Conservation (phyloP, 2,797 vertebrate genomes). For the Adelosebastes latens region DNA sequence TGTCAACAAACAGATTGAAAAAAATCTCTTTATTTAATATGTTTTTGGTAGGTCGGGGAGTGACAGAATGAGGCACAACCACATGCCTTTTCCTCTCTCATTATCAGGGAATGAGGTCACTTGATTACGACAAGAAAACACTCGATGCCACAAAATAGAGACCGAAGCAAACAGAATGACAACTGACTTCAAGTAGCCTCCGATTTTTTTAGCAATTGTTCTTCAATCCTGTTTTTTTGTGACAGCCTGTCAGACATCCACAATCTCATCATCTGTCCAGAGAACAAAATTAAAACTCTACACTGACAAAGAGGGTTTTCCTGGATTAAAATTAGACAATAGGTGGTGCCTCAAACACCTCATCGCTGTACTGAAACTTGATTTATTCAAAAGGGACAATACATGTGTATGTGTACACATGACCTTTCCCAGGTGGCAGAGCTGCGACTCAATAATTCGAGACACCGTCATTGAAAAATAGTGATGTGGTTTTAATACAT, state of each 20-base stretch:
- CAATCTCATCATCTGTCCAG: background rate
- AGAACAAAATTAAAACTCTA: background rate
- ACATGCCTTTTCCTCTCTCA: constrained; percentile 36
- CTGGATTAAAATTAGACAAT: background rate
- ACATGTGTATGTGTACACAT: background rate
- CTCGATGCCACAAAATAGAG: constrained; percentile 1
- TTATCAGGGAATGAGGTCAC: constrained; percentile 68
- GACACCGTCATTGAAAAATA: background rate
- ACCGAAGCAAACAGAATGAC: background rate
- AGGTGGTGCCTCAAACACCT: background rate
- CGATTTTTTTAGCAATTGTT: constrained; percentile 3
- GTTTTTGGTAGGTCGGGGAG: constrained; percentile 10
- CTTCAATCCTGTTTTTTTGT: background rate
- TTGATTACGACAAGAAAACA: constrained; percentile 40
- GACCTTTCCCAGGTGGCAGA: background rate
- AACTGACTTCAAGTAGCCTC: background rate
- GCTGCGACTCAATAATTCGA: background rate
- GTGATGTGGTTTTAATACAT: background rate
- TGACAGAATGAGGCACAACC: constrained; percentile 45
- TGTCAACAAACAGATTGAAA: constrained; percentile 37
- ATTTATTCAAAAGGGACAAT: background rate
- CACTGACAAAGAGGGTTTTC: background rate
- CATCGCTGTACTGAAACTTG: background rate
- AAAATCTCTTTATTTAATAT: constrained; percentile 19
- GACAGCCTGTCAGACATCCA: background rate